Percentiles rank a stretch among this genome's conserved stretches.
phyloP scores from a whole-genome alignment of 1,140 invertebrate species.

The Drosophila prosaltans region DNA sequence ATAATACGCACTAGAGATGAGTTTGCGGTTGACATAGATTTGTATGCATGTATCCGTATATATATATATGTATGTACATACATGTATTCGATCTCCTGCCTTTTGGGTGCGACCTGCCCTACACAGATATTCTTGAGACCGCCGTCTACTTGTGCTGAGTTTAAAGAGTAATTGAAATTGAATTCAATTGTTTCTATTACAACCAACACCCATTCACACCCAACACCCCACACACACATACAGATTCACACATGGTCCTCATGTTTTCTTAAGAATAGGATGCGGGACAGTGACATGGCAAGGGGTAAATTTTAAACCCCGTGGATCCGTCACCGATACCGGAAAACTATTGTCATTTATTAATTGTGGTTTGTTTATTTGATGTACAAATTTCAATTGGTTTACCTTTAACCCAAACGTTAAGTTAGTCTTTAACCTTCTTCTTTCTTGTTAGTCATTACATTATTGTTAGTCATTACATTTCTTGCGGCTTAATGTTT shows the following conservation, averaged over 20 bases:
- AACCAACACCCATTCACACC: constrained; percentile 40
- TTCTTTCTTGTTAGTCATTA: too few species aligned
- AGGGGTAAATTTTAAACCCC: too few species aligned
- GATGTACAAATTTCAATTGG: too few species aligned
- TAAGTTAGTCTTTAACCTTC: too few species aligned
- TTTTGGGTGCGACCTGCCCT: constrained; percentile 7
- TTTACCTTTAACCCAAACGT: too few species aligned
- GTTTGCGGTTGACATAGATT: constrained; percentile 8
- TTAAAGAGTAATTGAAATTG: not conserved
- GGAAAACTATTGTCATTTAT: too few species aligned
- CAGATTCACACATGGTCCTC: constrained; percentile 13
- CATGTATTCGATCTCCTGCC: not conserved
- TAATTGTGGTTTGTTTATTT: too few species aligned
- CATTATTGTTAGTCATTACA: too few species aligned
- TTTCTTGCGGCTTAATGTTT: too few species aligned
- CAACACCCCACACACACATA: constrained; percentile 22
- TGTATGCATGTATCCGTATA: not conserved
- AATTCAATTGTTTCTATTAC: not conserved
- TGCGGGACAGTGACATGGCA: not conserved
- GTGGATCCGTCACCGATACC: too few species aligned
- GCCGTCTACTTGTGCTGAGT: not conserved
- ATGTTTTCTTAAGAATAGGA: constrained; percentile 29
- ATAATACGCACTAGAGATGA: too few species aligned
- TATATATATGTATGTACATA: not conserved
- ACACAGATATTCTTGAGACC: not conserved